A percentile compares a stretch with the other conserved stretches of the same genome.
Evolutionary conservation across 2,113 vertebrate species (phyloP).

Genomic region (Pseudorhombus dupliciocellatus): DNA sequence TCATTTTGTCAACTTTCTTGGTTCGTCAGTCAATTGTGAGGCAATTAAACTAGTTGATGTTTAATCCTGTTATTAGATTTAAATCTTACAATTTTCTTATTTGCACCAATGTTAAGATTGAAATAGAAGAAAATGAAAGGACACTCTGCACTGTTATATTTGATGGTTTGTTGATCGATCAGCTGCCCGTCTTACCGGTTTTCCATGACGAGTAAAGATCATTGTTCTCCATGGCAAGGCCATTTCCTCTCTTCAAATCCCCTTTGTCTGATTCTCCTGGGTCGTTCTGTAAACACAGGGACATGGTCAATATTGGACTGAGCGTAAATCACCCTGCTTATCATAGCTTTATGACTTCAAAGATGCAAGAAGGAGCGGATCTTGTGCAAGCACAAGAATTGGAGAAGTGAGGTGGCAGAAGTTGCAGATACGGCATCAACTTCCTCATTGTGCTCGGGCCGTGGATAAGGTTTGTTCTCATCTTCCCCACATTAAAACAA

Average conservation of each 20-base stretch:
- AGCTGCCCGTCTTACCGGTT: constrained; percentile 66
- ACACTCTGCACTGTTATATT: neutral
- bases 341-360: constrained; percentile 67
- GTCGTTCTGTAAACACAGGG: constrained; percentile 72
- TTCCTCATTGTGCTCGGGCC: constrained; percentile 69
- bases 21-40: no score
- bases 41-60: neutral
- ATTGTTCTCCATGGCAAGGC: constrained; percentile 85
- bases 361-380: constrained; percentile 56
- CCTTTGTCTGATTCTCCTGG: constrained; percentile 56
- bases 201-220: constrained; percentile 87
- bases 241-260: constrained; percentile 32
- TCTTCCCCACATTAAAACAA: constrained; percentile 31
- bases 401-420: constrained; percentile 67
- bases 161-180: constrained; percentile 7
- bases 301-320: constrained; percentile 55
- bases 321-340: constrained; percentile 65
- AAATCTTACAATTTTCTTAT: neutral
- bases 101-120: neutral
- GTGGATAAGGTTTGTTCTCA: constrained; percentile 3
- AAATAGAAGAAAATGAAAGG: neutral
- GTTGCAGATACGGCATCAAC: constrained; percentile 61
- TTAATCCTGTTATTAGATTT: neutral
- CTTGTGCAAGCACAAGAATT: constrained; percentile 77
- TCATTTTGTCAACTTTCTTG: no score